Evolutionary conservation across 2,888 invertebrate species (phyloP), one percentile per base, ranked within the genome.

Genomic region (Aporophyla lueneburgensis): DNA sequence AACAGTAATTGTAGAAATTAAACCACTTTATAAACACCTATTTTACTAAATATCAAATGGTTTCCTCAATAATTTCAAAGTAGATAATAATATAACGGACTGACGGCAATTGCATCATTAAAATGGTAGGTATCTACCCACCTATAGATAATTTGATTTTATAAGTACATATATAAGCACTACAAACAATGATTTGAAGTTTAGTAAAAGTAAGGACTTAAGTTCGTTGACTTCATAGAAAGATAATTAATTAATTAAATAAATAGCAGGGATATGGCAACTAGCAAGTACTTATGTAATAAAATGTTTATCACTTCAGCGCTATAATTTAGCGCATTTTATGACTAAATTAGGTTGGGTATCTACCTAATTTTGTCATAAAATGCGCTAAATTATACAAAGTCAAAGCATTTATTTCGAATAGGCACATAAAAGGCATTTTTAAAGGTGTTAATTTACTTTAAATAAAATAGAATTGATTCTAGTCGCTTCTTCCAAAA

Each of bases 1-100:
- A 76, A 51, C 21, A 58, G 0, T 73, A 58, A 74, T 82, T 65
- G 51, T 14, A 58, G 24, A 70, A 71, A 49, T 72, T 59, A 70
- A 68, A 51, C 21, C 40, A 40, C 19, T 43, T 67, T 16, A 49
- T 14, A 33, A 46, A 46, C 40, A 67, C n/a, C n/a, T n/a, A n/a
- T 49, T 68, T 58, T 61, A 58, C 33, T 49, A 58, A 66, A 61
- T 53, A 65, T 49, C 33, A n/a, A 74, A 53, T 66, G 14, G 27
- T 66, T 70, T 74, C 61, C 71, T 71, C 54, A 69, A 74, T 71
- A 54, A 61, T 61, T 9, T 24, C 9, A 53, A 65, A 71, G 27
- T 24, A 49, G 40, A 78, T 72, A 62, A 56, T 71, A 33, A 54
- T 56, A 56, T 58, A 51, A 40, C 9, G 33, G n/a, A 80, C 14